These are phyloP conservation scores for Scaptomyza reducta DNA, from an alignment of 2,888 invertebrate species.

Conservation along the genomic window DNA sequence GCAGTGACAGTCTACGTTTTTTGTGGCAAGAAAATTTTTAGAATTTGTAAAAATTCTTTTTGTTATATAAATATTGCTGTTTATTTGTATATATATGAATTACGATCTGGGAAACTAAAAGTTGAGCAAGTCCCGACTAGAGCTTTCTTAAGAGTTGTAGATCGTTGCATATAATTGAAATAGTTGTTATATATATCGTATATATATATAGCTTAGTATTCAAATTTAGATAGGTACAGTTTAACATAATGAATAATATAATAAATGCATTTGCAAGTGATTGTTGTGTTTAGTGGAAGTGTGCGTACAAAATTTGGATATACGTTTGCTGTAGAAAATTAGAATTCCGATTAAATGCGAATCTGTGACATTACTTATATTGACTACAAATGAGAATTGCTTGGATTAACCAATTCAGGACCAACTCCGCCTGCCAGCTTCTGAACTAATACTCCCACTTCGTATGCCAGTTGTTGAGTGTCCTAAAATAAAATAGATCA, in stretches of 20 bases:
- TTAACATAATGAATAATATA: conserved; percentile 32
- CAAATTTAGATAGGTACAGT: conserved; percentile 28
- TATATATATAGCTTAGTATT: conserved; percentile 9
- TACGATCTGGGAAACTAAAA: conserved; percentile 9
- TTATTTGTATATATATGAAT: neutral
- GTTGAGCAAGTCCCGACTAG: conserved; percentile 19
- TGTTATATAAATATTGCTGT: neutral
- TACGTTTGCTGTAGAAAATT: conserved; percentile 4
- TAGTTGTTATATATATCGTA: neutral
- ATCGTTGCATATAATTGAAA: conserved; percentile 3
- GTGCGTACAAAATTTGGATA: conserved; percentile 5
- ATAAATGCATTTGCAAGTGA: conserved; percentile 49
- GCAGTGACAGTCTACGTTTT: conserved; percentile 10
- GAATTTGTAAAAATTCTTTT: neutral
- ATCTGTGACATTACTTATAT: conserved; percentile 30
- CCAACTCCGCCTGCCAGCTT: conserved; percentile 93
- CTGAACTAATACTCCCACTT: conserved; percentile 91
- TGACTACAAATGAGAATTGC: conserved; percentile 81
- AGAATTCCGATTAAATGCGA: conserved; percentile 36
- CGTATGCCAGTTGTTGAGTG: conserved; percentile 89
- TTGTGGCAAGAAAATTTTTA: conserved; percentile 24
- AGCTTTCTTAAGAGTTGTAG: conserved; percentile 2
- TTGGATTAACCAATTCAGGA: conserved; percentile 85
- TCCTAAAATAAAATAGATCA: conserved; percentile 81
- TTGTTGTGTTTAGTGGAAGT: conserved; percentile 8